These are phyloP conservation scores for Dipodomys spectabilis DNA, from an alignment of 2,113 vertebrate genomes.

Conservation along the genomic window DNA sequence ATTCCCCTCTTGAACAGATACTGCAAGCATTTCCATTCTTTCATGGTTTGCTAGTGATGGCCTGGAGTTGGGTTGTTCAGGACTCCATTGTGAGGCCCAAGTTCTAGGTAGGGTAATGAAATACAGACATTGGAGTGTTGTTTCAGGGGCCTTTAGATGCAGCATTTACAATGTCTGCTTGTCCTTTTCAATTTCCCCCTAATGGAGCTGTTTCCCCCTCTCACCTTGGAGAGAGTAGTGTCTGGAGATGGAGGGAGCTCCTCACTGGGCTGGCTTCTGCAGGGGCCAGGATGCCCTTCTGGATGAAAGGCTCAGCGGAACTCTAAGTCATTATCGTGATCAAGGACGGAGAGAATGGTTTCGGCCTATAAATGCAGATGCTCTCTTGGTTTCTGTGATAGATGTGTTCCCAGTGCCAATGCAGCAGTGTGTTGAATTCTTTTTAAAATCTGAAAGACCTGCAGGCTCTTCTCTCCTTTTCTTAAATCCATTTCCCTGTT, in stretches of 20 bases:
- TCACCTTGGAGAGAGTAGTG: slow-evolving; percentile 70
- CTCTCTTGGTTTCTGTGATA: slow-evolving; percentile 83
- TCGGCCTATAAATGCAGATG: slow-evolving; percentile 86
- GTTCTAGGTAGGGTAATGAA: slow-evolving; percentile 50
- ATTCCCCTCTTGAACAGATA: not conserved
- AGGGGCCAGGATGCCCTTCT: slow-evolving; percentile 79
- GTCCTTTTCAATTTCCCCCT: slow-evolving; percentile 53
- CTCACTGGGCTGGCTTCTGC: slow-evolving; percentile 68
- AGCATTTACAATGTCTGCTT: slow-evolving; percentile 61
- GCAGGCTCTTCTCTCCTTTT: slow-evolving; percentile 87
- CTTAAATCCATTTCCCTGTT: slow-evolving; percentile 88
- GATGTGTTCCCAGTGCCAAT: slow-evolving; percentile 85
- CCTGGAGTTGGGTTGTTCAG: not conserved
- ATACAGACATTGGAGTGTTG: not conserved
- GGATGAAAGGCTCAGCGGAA: slow-evolving; percentile 87
- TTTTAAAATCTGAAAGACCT: slow-evolving; percentile 89
- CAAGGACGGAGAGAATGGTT: slow-evolving; percentile 82
- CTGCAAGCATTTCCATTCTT: not conserved
- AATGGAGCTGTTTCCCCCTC: slow-evolving; percentile 58
- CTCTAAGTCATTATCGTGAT: slow-evolving; percentile 86
- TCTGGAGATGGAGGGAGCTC: slow-evolving; percentile 76
- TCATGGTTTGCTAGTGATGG: not conserved
- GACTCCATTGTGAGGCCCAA: not conserved
- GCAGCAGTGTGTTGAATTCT: slow-evolving; percentile 85
- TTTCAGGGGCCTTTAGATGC: slow-evolving; percentile 65